These are phyloP conservation scores for Pyrocoelia pectoralis DNA, from an alignment of 2,888 invertebrate species.

Conservation along the genomic window DNA sequence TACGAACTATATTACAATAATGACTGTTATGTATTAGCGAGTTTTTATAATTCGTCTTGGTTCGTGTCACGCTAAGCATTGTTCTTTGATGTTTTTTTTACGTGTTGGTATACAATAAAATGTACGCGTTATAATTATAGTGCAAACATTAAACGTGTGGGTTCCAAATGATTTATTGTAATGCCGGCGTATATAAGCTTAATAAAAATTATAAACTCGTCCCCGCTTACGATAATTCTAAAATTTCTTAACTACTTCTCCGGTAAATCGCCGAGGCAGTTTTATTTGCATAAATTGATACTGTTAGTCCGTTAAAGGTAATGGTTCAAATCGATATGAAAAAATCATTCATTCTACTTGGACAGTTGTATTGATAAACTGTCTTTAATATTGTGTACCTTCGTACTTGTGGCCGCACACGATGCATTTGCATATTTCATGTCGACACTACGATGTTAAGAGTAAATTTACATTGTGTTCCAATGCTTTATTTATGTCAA, in stretches of 20 bases:
- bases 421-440: constrained; percentile 40
- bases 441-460: constrained; percentile 25
- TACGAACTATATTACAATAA: background rate
- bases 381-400: constrained; percentile 26
- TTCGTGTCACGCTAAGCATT: constrained; percentile 7
- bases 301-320: constrained; percentile 32
- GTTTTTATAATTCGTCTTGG: constrained; percentile 6
- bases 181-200: constrained; percentile 18
- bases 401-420: constrained; percentile 38
- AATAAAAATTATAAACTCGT: constrained; percentile 28
- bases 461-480: constrained; percentile 31
- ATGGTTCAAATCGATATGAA: constrained; percentile 40
- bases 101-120: constrained; percentile 22
- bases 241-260: constrained; percentile 37
- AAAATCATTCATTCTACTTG: constrained; percentile 39
- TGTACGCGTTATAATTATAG: constrained; percentile 27
- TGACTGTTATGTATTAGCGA: background rate
- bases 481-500: constrained; percentile 7
- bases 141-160: constrained; percentile 29
- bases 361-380: constrained; percentile 43
- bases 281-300: constrained; percentile 38
- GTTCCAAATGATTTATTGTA: constrained; percentile 26
- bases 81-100: constrained; percentile 12
- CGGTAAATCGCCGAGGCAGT: constrained; percentile 30
- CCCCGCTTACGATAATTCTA: constrained; percentile 31